A percentile compares a stretch with the other conserved stretches of the same genome.
Conservation (phyloP, 1,140 invertebrate genomes). For the Drosophila bocki region DNA sequence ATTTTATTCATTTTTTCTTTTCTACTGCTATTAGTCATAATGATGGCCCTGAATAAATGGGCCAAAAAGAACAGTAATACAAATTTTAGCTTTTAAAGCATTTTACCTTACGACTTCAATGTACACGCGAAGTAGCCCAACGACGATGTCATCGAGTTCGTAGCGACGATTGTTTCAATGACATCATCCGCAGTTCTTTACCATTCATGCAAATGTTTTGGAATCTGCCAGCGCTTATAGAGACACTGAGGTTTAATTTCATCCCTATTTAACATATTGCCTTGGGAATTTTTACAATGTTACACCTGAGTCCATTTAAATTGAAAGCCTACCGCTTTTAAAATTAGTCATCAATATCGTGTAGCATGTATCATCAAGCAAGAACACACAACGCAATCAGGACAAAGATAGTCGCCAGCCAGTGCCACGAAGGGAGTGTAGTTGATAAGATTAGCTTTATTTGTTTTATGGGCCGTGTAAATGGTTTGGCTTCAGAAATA, state of each 20-base stretch:
- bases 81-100: constrained; percentile 2
- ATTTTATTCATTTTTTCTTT: background rate
- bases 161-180: constrained; percentile 6
- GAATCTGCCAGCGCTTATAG: background rate
- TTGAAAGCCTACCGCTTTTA: background rate
- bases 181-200: constrained; percentile 21
- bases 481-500: constrained; percentile 18
- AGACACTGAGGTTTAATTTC: background rate
- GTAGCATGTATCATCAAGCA: background rate
- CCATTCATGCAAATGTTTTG: background rate
- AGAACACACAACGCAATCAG: constrained; percentile 10
- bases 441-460: constrained; percentile 47
- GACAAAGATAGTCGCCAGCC: constrained; percentile 8
- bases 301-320: background rate
- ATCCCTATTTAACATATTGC: background rate
- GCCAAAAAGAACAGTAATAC: background rate
- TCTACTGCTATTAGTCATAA: background rate
- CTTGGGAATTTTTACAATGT: background rate
- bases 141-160: constrained; percentile 10
- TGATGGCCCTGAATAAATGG: background rate
- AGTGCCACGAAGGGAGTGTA: constrained; percentile 21
- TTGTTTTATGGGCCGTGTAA: constrained; percentile 40
- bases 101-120: constrained; percentile 4
- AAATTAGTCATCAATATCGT: constrained; percentile 24
- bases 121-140: background rate